A percentile compares a stretch with the other conserved stretches of the same genome.
Conservation (phyloP, 2,113 vertebrate genomes). For the Emydocephalus ijimae region DNA sequence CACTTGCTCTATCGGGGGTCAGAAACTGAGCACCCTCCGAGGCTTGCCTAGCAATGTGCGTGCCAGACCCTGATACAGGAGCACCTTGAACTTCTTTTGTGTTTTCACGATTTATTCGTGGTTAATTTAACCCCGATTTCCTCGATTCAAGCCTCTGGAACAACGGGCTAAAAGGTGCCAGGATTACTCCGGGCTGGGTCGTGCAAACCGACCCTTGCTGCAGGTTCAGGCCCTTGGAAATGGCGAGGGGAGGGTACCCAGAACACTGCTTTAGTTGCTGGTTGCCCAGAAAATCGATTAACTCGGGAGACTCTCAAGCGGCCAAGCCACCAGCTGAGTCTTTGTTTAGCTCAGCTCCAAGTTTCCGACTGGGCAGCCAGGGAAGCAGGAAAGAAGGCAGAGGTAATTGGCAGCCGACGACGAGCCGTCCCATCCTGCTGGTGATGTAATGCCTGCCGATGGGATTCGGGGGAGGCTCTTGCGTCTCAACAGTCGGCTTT, state of each 20-base stretch:
- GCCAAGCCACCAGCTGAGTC: not conserved
- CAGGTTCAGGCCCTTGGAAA: not conserved
- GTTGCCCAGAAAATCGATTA: not conserved
- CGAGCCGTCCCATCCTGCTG: not conserved
- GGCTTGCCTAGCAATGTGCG: not conserved
- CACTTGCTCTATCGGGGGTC: not conserved
- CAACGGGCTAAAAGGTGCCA: not conserved
- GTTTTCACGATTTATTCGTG: not conserved
- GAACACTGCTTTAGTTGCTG: not conserved
- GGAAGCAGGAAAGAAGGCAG: slow-evolving; percentile 10
- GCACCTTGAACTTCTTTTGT: not conserved
- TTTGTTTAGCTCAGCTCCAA: slow-evolving; percentile 16
- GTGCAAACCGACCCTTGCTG: not conserved
- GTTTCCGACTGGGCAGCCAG: not conserved
- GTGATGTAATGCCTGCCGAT: slow-evolving; percentile 7
- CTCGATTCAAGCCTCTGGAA: not conserved
- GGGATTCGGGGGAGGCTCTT: not conserved
- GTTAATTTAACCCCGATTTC: not conserved
- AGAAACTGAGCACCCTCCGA: not conserved
- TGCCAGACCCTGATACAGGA: not conserved
- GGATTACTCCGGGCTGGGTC: not conserved
- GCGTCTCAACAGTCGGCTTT: not conserved
- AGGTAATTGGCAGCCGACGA: not conserved
- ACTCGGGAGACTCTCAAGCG: not conserved
- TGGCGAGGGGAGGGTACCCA: not conserved